Conservation (phyloP, 2,113 vertebrate species). For the Nesogale talazaci region DNA sequence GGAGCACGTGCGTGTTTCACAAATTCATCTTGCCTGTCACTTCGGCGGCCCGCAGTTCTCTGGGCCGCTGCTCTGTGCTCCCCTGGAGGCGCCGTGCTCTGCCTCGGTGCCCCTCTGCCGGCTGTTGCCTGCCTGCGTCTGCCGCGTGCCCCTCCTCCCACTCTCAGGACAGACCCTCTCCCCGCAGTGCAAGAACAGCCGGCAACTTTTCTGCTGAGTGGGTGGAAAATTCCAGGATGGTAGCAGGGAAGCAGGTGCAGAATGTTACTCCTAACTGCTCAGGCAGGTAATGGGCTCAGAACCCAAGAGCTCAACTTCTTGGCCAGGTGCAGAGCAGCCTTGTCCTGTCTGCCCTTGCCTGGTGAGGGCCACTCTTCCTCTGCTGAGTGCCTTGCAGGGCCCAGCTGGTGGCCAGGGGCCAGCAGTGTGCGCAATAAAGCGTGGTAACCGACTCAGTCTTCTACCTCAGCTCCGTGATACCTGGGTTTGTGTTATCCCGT, state of each 20-base stretch:
- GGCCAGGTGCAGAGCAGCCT: not conserved
- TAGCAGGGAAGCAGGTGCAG: not conserved
- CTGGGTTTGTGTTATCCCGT: too few species aligned
- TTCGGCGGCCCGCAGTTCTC: not conserved
- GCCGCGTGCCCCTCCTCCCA: not conserved
- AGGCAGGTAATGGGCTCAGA: not conserved
- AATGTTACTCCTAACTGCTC: not conserved
- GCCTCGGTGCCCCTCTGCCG: not conserved
- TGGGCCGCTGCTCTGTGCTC: not conserved
- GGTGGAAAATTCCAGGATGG: not conserved
- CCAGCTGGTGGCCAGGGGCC: not conserved
- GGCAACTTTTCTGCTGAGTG: not conserved
- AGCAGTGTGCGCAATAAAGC: too few species aligned
- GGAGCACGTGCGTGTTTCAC: not conserved
- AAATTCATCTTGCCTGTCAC: conserved; percentile 67
- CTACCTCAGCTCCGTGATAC: too few species aligned
- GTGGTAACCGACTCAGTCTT: too few species aligned
- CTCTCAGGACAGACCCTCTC: not conserved
- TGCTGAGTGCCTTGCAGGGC: not conserved
- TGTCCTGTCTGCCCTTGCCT: too few species aligned
- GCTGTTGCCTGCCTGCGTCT: not conserved
- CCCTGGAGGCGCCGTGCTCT: fast-evolving
- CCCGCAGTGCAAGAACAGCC: not conserved
- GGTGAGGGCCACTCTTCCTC: not conserved
- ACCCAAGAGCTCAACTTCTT: not conserved